phyloP scores from a whole-genome alignment of 2,888 invertebrate genomes.

The Saturnia japonica region DNA sequence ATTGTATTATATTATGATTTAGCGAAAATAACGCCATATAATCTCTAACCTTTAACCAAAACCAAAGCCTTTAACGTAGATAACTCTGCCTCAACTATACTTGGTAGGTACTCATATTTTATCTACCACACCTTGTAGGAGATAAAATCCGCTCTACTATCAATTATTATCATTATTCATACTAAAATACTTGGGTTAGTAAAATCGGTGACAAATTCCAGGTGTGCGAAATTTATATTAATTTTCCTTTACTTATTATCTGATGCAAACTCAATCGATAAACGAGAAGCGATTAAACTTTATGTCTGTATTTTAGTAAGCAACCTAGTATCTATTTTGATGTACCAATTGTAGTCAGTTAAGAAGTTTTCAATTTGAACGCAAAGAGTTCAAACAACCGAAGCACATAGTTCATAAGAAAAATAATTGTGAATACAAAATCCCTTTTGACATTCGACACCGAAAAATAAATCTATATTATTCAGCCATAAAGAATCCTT shows the following conservation, averaged over 20 bases:
- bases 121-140: conserved; percentile 8
- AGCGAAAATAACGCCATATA: not conserved
- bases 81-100: not conserved
- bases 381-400: not conserved
- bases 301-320: not conserved
- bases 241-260: not conserved
- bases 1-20: no score
- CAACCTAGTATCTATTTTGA: not conserved
- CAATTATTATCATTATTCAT: not conserved
- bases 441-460: no score
- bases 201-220: not conserved
- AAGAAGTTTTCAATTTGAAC: not conserved
- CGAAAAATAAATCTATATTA: no score
- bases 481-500: no score
- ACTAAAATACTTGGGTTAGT: not conserved
- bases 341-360: not conserved
- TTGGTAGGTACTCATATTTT: not conserved
- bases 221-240: not conserved
- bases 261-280: not conserved
- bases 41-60: not conserved
- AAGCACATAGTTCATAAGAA: not conserved
- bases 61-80: not conserved
- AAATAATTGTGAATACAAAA: not conserved
- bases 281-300: not conserved
- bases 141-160: conserved; percentile 2